Conservation (phyloP, 2,113 vertebrate species). For the Hirundichthys speculiger region DNA sequence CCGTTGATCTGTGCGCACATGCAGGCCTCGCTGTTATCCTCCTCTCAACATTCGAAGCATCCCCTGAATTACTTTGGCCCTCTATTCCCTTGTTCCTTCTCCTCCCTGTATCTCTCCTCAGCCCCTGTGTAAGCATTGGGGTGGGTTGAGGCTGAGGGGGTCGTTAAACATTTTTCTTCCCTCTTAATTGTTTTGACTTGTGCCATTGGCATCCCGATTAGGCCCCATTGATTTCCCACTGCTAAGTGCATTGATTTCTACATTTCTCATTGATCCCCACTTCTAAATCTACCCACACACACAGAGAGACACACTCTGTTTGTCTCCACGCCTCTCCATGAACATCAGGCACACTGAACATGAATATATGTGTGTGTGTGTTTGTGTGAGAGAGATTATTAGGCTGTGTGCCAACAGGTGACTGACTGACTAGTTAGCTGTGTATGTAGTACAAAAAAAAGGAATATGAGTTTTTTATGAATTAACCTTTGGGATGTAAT, state of each 20-base stretch:
- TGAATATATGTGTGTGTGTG: slow-evolving; percentile 1
- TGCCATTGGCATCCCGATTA: slow-evolving; percentile 98
- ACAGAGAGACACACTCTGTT: slow-evolving; percentile 53
- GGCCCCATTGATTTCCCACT: slow-evolving; percentile 94
- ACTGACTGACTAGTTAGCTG: slow-evolving; percentile 10
- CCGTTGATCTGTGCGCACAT: background rate
- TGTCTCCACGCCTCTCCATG: slow-evolving; percentile 47
- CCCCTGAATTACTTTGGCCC: background rate
- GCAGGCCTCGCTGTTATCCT: background rate
- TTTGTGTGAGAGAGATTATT: slow-evolving; percentile 12
- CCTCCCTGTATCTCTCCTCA: slow-evolving; percentile 37
- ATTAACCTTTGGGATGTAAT: too few species aligned
- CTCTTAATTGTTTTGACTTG: slow-evolving; percentile 98
- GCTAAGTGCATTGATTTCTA: slow-evolving; percentile 98
- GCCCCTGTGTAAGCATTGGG: slow-evolving; percentile 63
- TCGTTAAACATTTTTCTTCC: slow-evolving; percentile 94
- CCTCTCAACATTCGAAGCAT: slow-evolving; percentile 17
- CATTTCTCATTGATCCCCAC: slow-evolving; percentile 95
- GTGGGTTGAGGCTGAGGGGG: slow-evolving; percentile 62
- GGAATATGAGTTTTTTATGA: too few species aligned
- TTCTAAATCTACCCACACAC: slow-evolving; percentile 92
- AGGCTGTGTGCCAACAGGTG: background rate
- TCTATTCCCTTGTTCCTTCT: background rate
- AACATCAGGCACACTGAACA: slow-evolving; percentile 30
- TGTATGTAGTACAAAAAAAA: slow-evolving; percentile 21